phyloP scores from a whole-genome alignment of 2,113 vertebrate species.

The Hippocampus barbouri region DNA sequence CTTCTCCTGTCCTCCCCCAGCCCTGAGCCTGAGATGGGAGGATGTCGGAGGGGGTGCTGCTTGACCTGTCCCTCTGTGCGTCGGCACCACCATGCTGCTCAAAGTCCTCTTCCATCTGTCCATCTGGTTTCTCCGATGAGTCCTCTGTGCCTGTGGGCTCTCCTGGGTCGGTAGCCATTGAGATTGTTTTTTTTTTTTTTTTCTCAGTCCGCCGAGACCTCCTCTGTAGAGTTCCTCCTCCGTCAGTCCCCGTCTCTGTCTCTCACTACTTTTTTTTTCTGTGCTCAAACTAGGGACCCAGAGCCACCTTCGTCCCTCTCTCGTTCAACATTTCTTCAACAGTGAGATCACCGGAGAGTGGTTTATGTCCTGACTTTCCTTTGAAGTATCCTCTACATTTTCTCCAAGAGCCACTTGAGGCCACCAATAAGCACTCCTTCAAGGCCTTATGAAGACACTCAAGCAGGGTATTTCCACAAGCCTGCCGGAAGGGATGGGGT shows the following conservation, averaged over 20 bases:
- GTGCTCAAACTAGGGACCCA: conserved; percentile 8
- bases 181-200: conserved; percentile 47
- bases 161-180: conserved; percentile 89
- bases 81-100: conserved; percentile 50
- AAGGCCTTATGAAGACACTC: conserved; percentile 23
- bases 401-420: conserved; percentile 20
- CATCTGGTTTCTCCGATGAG: conserved; percentile 84
- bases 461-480: conserved; percentile 23
- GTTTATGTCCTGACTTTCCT: conserved; percentile 35
- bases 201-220: conserved; percentile 48
- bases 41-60: conserved; percentile 59
- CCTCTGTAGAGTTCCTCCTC: conserved; percentile 67
- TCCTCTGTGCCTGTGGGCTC: conserved; percentile 85
- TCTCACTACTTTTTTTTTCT: conserved; percentile 35
- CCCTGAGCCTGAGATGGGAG: conserved; percentile 55
- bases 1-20: conserved; percentile 32
- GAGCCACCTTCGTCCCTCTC: neutral
- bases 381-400: conserved; percentile 45
- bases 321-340: conserved; percentile 12
- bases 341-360: conserved; percentile 20
- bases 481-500: conserved; percentile 17
- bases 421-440: conserved; percentile 20
- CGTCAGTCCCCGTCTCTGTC: conserved; percentile 71
- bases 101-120: conserved; percentile 63
- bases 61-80: conserved; percentile 57